These are phyloP conservation scores for Trachops cirrhosus DNA, from an alignment of 2,797 vertebrate species.

Conservation along the genomic window DNA sequence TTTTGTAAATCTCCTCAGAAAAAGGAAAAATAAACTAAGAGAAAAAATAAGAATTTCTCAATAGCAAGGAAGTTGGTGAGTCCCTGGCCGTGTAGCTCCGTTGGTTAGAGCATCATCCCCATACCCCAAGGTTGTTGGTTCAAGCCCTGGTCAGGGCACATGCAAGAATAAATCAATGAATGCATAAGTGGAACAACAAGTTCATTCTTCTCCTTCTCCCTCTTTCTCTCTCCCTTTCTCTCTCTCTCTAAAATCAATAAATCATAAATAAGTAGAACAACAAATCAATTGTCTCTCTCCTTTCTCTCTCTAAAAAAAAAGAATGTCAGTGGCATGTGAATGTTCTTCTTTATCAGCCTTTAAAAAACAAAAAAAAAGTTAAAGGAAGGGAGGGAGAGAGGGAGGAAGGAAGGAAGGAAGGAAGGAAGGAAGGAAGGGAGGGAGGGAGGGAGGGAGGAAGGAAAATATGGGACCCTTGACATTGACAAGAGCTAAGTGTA, in stretches of 20 bases:
- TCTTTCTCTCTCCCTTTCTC: not conserved
- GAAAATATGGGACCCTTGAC: not conserved
- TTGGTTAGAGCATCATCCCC: too few species aligned
- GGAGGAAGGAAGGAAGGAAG: too few species aligned
- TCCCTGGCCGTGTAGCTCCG: too few species aligned
- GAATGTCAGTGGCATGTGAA: not conserved
- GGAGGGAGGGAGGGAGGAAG: not conserved
- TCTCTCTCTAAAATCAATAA: not conserved
- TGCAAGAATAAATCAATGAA: too few species aligned
- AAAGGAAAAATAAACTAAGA: conserved; percentile 30
- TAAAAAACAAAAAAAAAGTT: not conserved
- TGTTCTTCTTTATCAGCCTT: not conserved
- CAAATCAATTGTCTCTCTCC: not conserved
- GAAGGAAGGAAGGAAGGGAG: not conserved
- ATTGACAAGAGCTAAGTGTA: not conserved
- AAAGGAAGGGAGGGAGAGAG: not conserved
- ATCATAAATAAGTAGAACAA: not conserved
- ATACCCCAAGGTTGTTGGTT: too few species aligned
- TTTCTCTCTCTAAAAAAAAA: not conserved
- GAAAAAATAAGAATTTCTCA: conserved; percentile 37
- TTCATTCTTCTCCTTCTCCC: not conserved
- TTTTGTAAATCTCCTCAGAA: not conserved
- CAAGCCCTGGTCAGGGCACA: too few species aligned
- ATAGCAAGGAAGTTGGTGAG: not conserved
- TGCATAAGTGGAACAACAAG: too few species aligned